A percentile compares a stretch with the other conserved stretches of the same genome.
phyloP scores from a whole-genome alignment of 30 jellyfish, hydroid and myxozoan species.

The Chironex yamaguchii region DNA sequence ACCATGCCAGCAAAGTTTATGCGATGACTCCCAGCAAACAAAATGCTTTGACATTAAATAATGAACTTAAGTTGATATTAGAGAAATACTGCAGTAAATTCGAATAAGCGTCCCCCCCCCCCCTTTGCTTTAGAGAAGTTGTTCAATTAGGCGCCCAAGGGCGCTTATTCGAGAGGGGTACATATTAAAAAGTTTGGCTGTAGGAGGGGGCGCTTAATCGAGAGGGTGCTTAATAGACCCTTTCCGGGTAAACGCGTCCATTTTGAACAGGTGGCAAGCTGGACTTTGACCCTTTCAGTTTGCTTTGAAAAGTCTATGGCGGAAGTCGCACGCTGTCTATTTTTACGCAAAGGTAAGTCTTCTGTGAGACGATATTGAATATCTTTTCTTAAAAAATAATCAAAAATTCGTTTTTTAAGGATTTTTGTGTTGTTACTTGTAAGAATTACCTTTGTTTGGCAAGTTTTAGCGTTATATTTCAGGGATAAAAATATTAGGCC shows the following conservation, averaged over 20 bases:
- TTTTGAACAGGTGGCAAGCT: constrained; percentile 55
- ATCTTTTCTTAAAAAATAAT: neutral
- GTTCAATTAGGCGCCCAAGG: too few relatives aligned
- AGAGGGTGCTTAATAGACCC: constrained; percentile 39
- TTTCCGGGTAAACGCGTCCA: constrained; percentile 55
- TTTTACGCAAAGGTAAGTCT: constrained; percentile 28
- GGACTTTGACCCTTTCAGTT: constrained; percentile 52
- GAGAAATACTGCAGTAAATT: too few relatives aligned
- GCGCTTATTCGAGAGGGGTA: too few relatives aligned
- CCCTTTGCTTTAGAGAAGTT: too few relatives aligned
- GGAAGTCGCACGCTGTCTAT: constrained; percentile 6
- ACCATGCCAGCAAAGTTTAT: too few relatives aligned
- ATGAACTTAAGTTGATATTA: too few relatives aligned
- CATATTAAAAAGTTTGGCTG: too few relatives aligned
- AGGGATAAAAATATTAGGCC: neutral
- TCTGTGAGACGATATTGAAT: neutral
- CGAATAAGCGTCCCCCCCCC: too few relatives aligned
- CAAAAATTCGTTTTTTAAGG: constrained; percentile 3
- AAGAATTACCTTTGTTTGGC: neutral
- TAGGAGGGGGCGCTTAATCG: too few relatives aligned
- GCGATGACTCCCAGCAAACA: too few relatives aligned
- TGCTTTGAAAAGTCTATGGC: constrained; percentile 7
- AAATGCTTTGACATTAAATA: too few relatives aligned
- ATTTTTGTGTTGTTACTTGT: neutral
- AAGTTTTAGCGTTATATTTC: constrained; percentile 7